Base-by-base conservation (phyloP, 2,797 vertebrate species). In the Phrynocephalus guinanensis region DNA sequence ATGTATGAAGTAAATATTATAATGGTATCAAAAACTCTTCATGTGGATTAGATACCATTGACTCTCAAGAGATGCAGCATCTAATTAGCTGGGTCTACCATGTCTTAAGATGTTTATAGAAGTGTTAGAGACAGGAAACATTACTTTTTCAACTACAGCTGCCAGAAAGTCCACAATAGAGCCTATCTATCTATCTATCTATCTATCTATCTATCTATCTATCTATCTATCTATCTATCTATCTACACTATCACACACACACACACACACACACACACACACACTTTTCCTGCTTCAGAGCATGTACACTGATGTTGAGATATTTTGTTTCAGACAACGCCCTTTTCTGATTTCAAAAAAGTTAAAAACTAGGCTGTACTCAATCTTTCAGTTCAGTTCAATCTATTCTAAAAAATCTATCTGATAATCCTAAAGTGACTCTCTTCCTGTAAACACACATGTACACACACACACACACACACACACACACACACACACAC, bases 331-430 rank as follows among this genome's bases (percentile, higher is more conserved):
- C 15, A 52, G n/a, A 56, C n/a, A 77, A 50, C 26, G 5, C 70
- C 30, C 33, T 10, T 26, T 30, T 86, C 28, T 68, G 30, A 56
- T 79, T 67, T 78, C 76, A 78, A 86, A 86, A 13, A 79, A 22
- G 38, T 79, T 50, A 84, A 86, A 86, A 88, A 33, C 75, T 86
- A 78, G 84, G 79, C 28, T 48, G 3, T 24, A 30, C 9, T 18
- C 26, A 10, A 77, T 77, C 5, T 13, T 75, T 30, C 4, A 15
- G 50, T 88, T 86, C 38, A 83, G 88, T 28, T 30, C 88, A 86
- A 81, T 60, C 86, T 84, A 63, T 87, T 81, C 67, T 24, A 38
- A 90, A 92, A 90, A 92, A 94, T 76, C 11, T 0, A 52, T 91
- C 75, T 92, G 76, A 71, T 84, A 71, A 0, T 85, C 92, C 60